A percentile compares a stretch with the other conserved stretches of the same genome.
Conservation (phyloP, 2,888 invertebrate species). For the Amphipoea oculea region DNA sequence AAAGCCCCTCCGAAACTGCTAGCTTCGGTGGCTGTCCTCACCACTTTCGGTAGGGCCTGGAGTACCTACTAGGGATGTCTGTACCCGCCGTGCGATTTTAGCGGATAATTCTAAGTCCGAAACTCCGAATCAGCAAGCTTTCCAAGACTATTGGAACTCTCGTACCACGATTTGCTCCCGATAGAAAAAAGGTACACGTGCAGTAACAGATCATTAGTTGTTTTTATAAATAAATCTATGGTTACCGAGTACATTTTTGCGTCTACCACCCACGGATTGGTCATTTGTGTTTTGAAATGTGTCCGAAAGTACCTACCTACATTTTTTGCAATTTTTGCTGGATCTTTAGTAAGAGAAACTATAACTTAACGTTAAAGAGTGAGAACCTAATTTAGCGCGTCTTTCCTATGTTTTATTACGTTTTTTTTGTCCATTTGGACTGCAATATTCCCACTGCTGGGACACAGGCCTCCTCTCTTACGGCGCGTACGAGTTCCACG, state of each 20-base stretch:
- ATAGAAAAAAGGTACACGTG: neutral
- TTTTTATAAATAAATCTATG: conserved; percentile 57
- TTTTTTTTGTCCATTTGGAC: neutral
- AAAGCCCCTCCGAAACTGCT: neutral
- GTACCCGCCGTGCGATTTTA: neutral
- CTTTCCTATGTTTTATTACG: neutral
- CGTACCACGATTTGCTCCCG: neutral
- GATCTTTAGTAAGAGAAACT: conserved; percentile 27
- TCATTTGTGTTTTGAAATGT: conserved; percentile 62
- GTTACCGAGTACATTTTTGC: conserved; percentile 48
- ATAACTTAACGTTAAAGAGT: conserved; percentile 31
- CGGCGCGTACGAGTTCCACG: too few relatives aligned
- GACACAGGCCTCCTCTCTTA: too few relatives aligned
- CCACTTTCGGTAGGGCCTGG: neutral
- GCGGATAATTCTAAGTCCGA: neutral
- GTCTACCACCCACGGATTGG: conserved; percentile 63
- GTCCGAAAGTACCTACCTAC: conserved; percentile 36
- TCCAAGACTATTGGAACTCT: neutral
- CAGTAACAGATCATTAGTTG: conserved; percentile 64
- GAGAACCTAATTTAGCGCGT: conserved; percentile 19
- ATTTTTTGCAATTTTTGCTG: conserved; percentile 40
- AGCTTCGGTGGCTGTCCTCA: neutral
- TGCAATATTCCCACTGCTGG: neutral
- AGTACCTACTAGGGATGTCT: neutral
- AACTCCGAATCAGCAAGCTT: neutral